phyloP scores from a whole-genome alignment of 2,797 vertebrate species.

The Zalophus californianus region DNA sequence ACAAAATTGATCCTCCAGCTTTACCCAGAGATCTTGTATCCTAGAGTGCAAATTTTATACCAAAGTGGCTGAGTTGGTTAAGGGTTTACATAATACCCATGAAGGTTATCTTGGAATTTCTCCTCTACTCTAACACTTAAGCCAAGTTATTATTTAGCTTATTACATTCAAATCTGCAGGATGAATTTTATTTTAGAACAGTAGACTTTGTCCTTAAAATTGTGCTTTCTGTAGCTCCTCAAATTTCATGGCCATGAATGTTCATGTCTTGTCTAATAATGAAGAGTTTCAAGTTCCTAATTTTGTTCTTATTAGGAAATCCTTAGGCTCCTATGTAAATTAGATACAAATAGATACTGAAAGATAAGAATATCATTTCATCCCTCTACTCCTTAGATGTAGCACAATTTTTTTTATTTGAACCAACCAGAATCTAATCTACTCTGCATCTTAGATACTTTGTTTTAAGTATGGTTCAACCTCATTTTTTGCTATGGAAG shows the following conservation, averaged over 20 bases:
- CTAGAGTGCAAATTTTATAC: not conserved
- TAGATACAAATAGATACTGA: not conserved
- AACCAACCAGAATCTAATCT: not conserved
- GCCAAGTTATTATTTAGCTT: not conserved
- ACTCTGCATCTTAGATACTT: not conserved
- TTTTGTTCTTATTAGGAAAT: slow-evolving; percentile 21
- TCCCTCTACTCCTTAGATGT: not conserved
- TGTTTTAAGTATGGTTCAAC: not conserved
- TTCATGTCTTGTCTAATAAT: not conserved
- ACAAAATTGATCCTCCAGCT: not conserved
- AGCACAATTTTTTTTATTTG: not conserved
- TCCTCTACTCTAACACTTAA: not conserved
- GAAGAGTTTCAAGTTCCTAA: not conserved
- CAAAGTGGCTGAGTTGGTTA: not conserved
- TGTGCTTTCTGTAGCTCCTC: not conserved
- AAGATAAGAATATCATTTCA: not conserved
- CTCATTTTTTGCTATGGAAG: not conserved
- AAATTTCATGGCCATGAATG: not conserved
- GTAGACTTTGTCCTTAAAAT: not conserved
- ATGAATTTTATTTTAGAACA: not conserved
- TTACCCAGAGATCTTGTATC: not conserved
- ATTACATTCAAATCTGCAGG: not conserved
- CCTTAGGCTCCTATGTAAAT: not conserved
- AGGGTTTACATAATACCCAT: not conserved
- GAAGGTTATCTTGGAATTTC: not conserved